Evolutionary conservation across 2,797 vertebrate species (phyloP).

Genomic region (Amblyraja radiata): DNA sequence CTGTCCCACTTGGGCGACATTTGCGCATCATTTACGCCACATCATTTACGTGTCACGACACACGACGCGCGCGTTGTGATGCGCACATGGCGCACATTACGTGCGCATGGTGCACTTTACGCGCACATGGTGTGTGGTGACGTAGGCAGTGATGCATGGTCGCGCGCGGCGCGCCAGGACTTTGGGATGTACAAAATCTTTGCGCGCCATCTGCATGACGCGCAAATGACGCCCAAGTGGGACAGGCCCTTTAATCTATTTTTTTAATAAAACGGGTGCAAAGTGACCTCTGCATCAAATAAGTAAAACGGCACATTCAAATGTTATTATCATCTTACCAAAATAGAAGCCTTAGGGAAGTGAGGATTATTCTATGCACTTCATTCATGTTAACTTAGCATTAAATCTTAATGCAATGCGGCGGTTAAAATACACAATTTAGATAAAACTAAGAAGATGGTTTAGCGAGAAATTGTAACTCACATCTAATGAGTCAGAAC

Average conservation of each 20-base stretch:
- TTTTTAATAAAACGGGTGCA: background rate
- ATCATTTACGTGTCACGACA: no score
- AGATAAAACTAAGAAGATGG: background rate
- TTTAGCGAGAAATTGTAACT: background rate
- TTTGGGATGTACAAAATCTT: no score
- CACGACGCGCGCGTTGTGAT: no score
- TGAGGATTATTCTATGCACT: background rate
- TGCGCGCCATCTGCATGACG: no score
- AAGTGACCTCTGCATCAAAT: background rate
- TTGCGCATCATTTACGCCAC: no score
- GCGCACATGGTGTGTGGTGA: no score
- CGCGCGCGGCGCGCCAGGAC: no score
- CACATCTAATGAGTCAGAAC: background rate
- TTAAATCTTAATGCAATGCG: background rate
- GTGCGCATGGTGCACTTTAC: no score
- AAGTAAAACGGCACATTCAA: background rate
- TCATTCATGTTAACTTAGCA: background rate
- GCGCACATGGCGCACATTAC: no score
- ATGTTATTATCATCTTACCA: background rate
- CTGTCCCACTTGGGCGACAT: no score
- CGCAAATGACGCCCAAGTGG: no score
- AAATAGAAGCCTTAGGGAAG: background rate
- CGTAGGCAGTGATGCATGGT: no score
- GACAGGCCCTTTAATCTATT: background rate
- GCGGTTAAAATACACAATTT: background rate